Percentiles rank a stretch among this genome's conserved stretches.
phyloP scores from a whole-genome alignment of 2,888 invertebrate genomes.

The Yponomeuta plumbellus region DNA sequence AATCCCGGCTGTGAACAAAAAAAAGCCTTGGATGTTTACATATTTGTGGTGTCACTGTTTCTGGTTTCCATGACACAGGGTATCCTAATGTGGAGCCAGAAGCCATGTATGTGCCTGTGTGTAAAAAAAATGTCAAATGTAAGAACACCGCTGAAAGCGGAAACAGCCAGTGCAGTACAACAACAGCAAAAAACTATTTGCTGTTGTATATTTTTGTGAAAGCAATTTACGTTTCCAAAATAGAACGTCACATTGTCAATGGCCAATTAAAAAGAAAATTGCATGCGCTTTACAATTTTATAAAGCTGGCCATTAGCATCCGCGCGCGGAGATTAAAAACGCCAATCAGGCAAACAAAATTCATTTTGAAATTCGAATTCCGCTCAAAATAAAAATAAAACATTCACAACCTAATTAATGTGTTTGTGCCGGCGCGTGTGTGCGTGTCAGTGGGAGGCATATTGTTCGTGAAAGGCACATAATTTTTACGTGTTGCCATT shows the following conservation, averaged over 20 bases:
- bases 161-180: too few relatives aligned
- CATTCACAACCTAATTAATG: constrained; percentile 65
- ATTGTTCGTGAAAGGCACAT: background rate
- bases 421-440: constrained; percentile 7
- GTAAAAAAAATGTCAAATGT: too few relatives aligned
- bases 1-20: too few relatives aligned
- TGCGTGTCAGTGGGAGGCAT: background rate
- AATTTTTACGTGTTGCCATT: constrained; percentile 3
- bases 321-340: constrained; percentile 15
- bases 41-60: too few relatives aligned
- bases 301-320: constrained; percentile 13
- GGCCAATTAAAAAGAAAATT: background rate
- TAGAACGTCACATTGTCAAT: background rate
- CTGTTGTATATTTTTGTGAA: too few relatives aligned
- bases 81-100: too few relatives aligned
- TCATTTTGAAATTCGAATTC: constrained; percentile 33
- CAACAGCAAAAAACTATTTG: too few relatives aligned
- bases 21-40: too few relatives aligned
- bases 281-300: constrained; percentile 12
- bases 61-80: too few relatives aligned
- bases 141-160: too few relatives aligned
- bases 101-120: too few relatives aligned
- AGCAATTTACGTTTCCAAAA: background rate
- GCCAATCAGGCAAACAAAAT: constrained; percentile 17
- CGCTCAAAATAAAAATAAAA: constrained; percentile 52